Evolutionary conservation across 1,140 invertebrate species (phyloP), one percentile per base, ranked within the genome.

Genomic region (Diprion similis): DNA sequence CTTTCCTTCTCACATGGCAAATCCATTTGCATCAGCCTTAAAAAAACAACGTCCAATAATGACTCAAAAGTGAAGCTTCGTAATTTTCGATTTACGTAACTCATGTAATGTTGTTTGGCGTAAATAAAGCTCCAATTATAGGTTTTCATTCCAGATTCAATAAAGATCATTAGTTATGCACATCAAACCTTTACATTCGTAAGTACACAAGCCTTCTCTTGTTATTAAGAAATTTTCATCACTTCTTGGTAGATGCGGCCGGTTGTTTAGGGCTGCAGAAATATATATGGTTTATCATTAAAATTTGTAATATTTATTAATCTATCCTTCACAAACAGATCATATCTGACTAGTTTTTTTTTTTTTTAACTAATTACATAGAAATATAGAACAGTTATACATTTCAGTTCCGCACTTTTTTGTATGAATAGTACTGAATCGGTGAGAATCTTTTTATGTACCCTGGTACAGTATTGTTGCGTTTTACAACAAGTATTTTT

Each of bases 211-310:
- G 66, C 66, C 51, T 59, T 59, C 6, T 59, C 51, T 59, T 59
- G 11, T 59, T 59, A 59, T 59, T 8, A 17, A 59, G n/a, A 59
- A 15, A 15, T 37, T 59, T 59, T 59, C 51, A 59, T 59, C 51
- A 59, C 37, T 68, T 68, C 66, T 68, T 68, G 66, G 66, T 45
- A 45, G 66, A 18, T 18, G 66, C 66, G 66, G 66, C 17, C 66
- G 66, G 13, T 19, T 11, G 66, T 68, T 68, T 68, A 0, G 13
- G 17, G 66, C 37, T 68, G 66, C 66, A 68, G 18, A 68, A 68
- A 68, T 68, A 68, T 7, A 64, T 24, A 45, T 18, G 66, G 3
- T 68, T 68, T 68, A 68, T 68, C 7, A 45, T 68, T 68, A 68
- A 4, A 18, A n/a, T 18, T 64, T 17, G 37, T 45, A 68, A 68